Evolutionary conservation across 2,797 vertebrate species (phyloP), one percentile per base, ranked within the genome.

Genomic region (Rhinoraja longicauda): DNA sequence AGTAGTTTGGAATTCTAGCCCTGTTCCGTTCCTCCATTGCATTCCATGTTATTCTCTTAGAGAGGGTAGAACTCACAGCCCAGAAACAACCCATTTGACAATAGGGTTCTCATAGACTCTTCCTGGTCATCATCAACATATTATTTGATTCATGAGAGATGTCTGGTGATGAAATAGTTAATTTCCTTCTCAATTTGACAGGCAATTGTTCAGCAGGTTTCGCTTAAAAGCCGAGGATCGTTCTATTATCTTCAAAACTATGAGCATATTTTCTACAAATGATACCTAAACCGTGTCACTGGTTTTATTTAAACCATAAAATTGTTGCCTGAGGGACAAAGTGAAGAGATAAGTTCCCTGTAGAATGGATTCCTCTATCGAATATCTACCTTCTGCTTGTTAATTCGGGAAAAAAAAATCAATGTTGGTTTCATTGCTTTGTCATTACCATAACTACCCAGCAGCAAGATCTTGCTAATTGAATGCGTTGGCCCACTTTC

Each of bases 401-500:
- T 72, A 73, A 73, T 72, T 91, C 32, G 36, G 36, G 90, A 91
- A 91, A 86, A 84, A 70, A 72, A 45, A 29, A 19, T 45, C 67
- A 72, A 91, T 73, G 26, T 36, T 90, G 39, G 64, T 72, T 73
- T 91, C 67, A 72, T 72, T 91, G 32, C 67, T 72, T 70, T 70
- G 67, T 91, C 67, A 91, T 91, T 91, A 73, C 36, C 36, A 72
- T 8, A 91, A 21, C 36, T 91, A 53, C 32, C 67, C 67, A 10
- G 67, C 36, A 73, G 67, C 90, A 91, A 73, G 67, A 53, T 91
- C 21, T 53, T 91, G 26, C 70, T 91, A 73, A 91, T 90, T 90
- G 88, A 90, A 90, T 70, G 21, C 64, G 12, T 2, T 53, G 9
- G n/a, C 62, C 29, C 59, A 29, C 9, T 91, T 73, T 73, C 88